Base-by-base conservation (phyloP, 2,113 vertebrate species). In the Nibea albiflora region DNA sequence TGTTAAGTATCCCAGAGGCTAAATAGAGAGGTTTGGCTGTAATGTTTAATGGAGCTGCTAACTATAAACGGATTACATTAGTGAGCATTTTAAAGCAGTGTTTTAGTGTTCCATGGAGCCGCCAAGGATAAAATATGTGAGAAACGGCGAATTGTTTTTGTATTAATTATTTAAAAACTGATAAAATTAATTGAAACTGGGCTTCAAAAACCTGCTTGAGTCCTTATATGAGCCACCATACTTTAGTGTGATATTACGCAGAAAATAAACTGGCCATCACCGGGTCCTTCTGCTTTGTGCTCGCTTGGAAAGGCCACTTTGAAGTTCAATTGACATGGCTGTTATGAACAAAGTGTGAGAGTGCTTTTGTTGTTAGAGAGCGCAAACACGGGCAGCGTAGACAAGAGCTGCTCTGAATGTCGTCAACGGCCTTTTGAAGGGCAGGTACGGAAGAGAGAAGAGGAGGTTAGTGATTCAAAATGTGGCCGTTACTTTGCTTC, bases 351-450 rank as follows among this genome's bases (percentile, higher is more conserved):
- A 95, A 96, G 86, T 56, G 96, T 95, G 62, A 94, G 86, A 10
- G 88, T 92, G 92, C 95, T 80, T 96, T 96, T 94, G 92, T 90
- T 93, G 84, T 94, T 92, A 80, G 91, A 96, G 89, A 95, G 96
- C 82, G 90, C 87, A 24, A 95, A 95, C 12, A 85, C 78, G 0
- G 86, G 90, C 19, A 94, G 63, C 31, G 6, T 11, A 28, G 78
- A 78, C 19, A 39, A 78, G 71, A 83, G 81, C 61, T 28, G 61
- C 73, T 80, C 61, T 64, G 44, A 1, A 35, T 47, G 62, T 31
- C 14, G 24, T 81, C 72, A 52, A 42, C 58, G 53, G 56, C 39
- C 22, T n/a, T 49, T 68, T 77, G 61, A 72, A 80, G 63, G 56
- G 69, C 46, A 61, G 24, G 10, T 17, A 22, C 7, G 64, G 39